Evolutionary conservation across 1,140 invertebrate genomes (phyloP).

Genomic region (Archegozetes longisetosus): DNA sequence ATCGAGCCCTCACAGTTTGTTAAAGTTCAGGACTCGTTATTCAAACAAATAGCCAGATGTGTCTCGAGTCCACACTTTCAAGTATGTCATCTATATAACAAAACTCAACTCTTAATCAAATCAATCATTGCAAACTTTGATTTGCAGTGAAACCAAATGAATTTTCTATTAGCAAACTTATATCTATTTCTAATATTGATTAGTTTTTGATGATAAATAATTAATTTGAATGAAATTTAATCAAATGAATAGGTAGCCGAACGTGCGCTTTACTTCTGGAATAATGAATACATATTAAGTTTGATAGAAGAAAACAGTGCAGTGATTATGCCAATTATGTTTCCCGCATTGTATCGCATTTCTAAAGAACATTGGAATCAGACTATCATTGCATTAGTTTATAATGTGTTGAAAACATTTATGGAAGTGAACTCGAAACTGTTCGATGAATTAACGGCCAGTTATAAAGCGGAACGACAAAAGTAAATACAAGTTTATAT

Average conservation of each 20-base stretch:
- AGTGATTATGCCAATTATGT: conserved; percentile 63
- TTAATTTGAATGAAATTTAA: conserved; percentile 6
- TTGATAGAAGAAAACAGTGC: conserved; percentile 76
- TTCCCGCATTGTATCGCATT: conserved; percentile 88
- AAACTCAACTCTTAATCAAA: too few relatives aligned
- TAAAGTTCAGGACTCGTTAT: conserved; percentile 91
- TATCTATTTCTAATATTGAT: conserved; percentile 5
- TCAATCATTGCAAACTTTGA: too few relatives aligned
- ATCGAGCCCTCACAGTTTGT: conserved; percentile 96
- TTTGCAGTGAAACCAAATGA: too few relatives aligned
- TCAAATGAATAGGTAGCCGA: conserved; percentile 66
- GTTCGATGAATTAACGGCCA: conserved; percentile 48
- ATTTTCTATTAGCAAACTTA: background rate
- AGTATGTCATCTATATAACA: too few relatives aligned
- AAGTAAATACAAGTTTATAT: conserved; percentile 19
- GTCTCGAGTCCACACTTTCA: conserved; percentile 88
- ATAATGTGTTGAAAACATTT: conserved; percentile 97
- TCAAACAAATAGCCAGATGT: conserved; percentile 91
- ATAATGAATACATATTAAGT: conserved; percentile 98
- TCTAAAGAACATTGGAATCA: conserved; percentile 99
- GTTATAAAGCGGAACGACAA: conserved; percentile 24
- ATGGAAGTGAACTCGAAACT: conserved; percentile 99
- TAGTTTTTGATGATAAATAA: conserved; percentile 8
- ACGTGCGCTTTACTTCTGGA: conserved; percentile 93
- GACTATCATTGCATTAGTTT: conserved; percentile 97